Conservation (phyloP, 2,113 vertebrate genomes). For the Periophthalmodon schlosseri region DNA sequence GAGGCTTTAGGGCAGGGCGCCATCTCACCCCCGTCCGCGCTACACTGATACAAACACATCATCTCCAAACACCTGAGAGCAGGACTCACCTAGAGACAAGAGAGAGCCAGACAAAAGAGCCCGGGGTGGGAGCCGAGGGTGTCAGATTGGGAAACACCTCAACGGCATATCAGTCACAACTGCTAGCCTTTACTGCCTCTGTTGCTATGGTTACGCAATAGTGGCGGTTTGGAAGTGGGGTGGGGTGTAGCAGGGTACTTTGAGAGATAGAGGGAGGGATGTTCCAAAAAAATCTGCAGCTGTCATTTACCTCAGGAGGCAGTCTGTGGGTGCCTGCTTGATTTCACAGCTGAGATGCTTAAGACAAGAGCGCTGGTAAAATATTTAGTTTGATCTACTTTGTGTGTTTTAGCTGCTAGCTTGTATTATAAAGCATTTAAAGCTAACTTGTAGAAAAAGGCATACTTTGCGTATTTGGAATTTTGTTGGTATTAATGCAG, state of each 20-base stretch:
- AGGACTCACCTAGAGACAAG: conserved; percentile 18
- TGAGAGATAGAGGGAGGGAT: conserved; percentile 48
- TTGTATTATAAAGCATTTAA: no score
- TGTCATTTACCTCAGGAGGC: conserved; percentile 60
- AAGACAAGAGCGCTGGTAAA: conserved; percentile 25
- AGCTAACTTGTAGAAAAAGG: no score
- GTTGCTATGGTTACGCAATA: conserved; percentile 66
- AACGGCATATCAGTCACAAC: conserved; percentile 63
- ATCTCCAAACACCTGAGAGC: conserved; percentile 54
- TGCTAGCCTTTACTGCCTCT: conserved; percentile 60
- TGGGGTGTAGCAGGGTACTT: conserved; percentile 29
- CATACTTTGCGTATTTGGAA: no score
- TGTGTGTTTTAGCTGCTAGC: no score
- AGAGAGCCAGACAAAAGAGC: conserved; percentile 19
- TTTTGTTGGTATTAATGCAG: no score
- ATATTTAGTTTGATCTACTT: background rate
- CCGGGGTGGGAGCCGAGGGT: conserved; percentile 33
- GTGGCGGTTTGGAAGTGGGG: background rate
- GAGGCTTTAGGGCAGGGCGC: conserved; percentile 40
- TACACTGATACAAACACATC: conserved; percentile 47
- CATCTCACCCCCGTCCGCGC: conserved; percentile 29
- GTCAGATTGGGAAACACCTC: conserved; percentile 73
- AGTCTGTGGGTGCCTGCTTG: conserved; percentile 5
- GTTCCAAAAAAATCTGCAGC: conserved; percentile 64
- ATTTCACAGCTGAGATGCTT: conserved; percentile 6